Evolutionary conservation across 2,888 invertebrate species (phyloP).

Genomic region (Drosophila glabriapex): DNA sequence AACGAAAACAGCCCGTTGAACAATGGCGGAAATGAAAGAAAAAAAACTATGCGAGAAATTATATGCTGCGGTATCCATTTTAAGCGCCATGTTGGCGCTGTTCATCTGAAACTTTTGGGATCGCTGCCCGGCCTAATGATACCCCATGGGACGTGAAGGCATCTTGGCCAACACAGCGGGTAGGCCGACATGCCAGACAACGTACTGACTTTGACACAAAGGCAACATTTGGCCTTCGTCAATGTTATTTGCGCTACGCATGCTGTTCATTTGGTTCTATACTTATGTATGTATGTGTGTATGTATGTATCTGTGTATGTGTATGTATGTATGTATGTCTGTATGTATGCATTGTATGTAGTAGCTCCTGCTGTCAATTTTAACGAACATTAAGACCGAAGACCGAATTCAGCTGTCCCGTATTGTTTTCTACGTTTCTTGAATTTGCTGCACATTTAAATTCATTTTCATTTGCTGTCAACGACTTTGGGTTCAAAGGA

Average conservation of each 20-base stretch:
- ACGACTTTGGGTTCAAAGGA: slow-evolving; percentile 51
- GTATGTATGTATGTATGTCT: neutral
- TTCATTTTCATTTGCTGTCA: slow-evolving; percentile 43
- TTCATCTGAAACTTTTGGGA: slow-evolving; percentile 37
- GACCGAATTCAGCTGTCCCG: slow-evolving; percentile 47
- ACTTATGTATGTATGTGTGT: neutral
- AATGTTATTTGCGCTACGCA: slow-evolving; percentile 40
- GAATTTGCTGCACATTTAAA: slow-evolving; percentile 57
- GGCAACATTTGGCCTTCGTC: slow-evolving; percentile 66
- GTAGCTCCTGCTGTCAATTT: slow-evolving; percentile 29
- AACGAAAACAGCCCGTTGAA: slow-evolving; percentile 49
- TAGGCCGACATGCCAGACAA: slow-evolving; percentile 20
- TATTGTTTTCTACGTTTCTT: slow-evolving; percentile 53
- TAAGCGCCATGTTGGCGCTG: slow-evolving; percentile 58
- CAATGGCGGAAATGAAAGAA: slow-evolving; percentile 42
- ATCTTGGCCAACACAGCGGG: slow-evolving; percentile 51
- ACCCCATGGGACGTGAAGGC: slow-evolving; percentile 67
- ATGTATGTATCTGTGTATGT: neutral
- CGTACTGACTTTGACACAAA: slow-evolving; percentile 54
- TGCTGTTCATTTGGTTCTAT: slow-evolving; percentile 28
- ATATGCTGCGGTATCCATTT: slow-evolving; percentile 69
- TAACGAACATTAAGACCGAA: slow-evolving; percentile 48
- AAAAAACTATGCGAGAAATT: slow-evolving; percentile 65
- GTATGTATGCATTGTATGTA: neutral
- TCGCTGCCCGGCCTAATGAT: slow-evolving; percentile 62